Evolutionary conservation across 2,113 vertebrate species (phyloP).

Genomic region (Dicentrarchus labrax): DNA sequence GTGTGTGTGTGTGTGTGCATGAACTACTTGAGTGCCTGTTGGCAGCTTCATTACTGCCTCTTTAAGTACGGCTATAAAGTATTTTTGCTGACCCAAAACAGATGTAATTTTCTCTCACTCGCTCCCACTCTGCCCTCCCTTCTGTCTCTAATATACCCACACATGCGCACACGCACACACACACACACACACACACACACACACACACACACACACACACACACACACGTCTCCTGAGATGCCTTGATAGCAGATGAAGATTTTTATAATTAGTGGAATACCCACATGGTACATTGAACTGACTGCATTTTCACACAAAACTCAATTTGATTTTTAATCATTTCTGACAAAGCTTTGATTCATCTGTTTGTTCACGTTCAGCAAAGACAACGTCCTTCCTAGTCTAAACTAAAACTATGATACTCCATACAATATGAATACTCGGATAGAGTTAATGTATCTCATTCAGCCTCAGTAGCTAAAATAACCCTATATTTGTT

Average conservation of each 20-base stretch:
- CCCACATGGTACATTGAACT: slow-evolving; percentile 13
- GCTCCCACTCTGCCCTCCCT: slow-evolving; percentile 38
- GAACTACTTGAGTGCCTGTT: slow-evolving; percentile 23
- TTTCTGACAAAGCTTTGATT: slow-evolving; percentile 35
- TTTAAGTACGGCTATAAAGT: slow-evolving; percentile 53
- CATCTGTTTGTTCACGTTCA: slow-evolving; percentile 11
- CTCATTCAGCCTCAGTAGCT: slow-evolving; percentile 10
- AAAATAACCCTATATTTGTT: not conserved
- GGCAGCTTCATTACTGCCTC: slow-evolving; percentile 43
- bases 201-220: slow-evolving; percentile 7
- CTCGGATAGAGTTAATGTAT: not conserved
- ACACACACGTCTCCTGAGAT: slow-evolving; percentile 56
- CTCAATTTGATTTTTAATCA: slow-evolving; percentile 16
- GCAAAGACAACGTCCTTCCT: not conserved
- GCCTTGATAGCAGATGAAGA: slow-evolving; percentile 55
- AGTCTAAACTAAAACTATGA: not conserved
- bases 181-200: not conserved
- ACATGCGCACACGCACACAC: slow-evolving; percentile 17
- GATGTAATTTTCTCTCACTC: slow-evolving; percentile 60
- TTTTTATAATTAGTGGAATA: slow-evolving; percentile 56
- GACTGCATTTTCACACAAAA: slow-evolving; percentile 18
- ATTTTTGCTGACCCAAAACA: slow-evolving; percentile 71
- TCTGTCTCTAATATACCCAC: slow-evolving; percentile 15
- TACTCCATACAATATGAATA: not conserved
- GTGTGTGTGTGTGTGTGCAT: slow-evolving; percentile 19